phyloP scores from a whole-genome alignment of 1,140 invertebrate species.

The Rhizoglyphus robini region DNA sequence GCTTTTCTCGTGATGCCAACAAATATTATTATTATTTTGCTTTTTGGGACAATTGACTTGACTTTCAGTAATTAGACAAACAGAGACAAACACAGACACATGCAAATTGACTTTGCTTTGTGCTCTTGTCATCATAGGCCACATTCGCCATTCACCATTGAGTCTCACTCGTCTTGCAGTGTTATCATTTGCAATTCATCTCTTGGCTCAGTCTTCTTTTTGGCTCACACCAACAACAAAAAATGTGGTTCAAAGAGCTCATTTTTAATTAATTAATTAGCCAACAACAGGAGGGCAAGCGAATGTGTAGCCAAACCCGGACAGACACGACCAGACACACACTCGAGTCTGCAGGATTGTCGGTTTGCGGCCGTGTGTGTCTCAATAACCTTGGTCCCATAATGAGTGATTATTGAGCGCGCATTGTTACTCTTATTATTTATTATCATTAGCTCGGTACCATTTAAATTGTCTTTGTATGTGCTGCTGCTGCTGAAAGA shows the following conservation, averaged over 20 bases:
- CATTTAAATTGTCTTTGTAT: constrained; percentile 5
- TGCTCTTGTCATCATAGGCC: neutral
- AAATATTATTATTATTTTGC: no score
- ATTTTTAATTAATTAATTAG: constrained; percentile 13
- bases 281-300: neutral
- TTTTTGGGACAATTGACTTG: no score
- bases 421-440: neutral
- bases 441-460: constrained; percentile 5
- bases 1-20: no score
- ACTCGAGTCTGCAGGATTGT: no score
- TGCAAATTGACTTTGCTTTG: neutral
- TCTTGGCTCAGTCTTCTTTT: no score
- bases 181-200: no score
- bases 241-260: neutral
- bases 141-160: no score
- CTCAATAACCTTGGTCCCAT: neutral
- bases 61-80: no score
- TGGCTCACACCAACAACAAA: no score
- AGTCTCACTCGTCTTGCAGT: no score
- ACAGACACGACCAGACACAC: no score
- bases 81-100: neutral
- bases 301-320: neutral
- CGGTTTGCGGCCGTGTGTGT: no score
- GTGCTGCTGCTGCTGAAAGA: neutral
- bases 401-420: constrained; percentile 7